Evolutionary conservation across 2,113 vertebrate genomes (phyloP), one percentile per base, ranked within the genome.

Genomic region (Drymodes brunneopygia): DNA sequence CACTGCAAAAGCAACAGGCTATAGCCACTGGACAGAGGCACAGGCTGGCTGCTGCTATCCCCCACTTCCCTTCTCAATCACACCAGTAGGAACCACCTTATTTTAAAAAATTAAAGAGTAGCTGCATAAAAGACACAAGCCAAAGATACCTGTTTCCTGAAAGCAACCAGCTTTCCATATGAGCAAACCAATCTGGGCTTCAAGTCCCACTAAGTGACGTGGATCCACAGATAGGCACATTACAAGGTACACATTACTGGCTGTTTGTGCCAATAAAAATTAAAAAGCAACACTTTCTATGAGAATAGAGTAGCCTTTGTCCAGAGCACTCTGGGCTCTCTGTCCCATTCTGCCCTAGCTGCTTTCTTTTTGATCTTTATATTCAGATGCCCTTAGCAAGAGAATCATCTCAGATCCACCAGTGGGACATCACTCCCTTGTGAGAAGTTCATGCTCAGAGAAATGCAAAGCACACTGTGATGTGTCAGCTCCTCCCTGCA

Each of bases 341-440:
- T 47, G 20, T 31, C 57, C n/a, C 17, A 28, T n/a, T 81, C 54
- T 44, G 7, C 35, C 54, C 12, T 23, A 36, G 33, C 29, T 61
- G 25, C 17, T 77, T 70, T 27, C n/a, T 53, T 50, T 57, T 54
- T 25, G 7, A 45, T 48, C 27, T 31, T 56, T 60, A 28, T 9
- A 42, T 33, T 67, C 71, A 45, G 2, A 3, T 21, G 16, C 21
- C 38, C 29, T 57, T 17, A 60, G 35, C 0, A 0, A 57, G 10
- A 57, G 15, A 38, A 50, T 38, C 18, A 36, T 27, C 31, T 51
- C 45, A 35, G 33, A 64, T 10, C 35, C 53, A 79, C 56, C 31
- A 40, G 5, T n/a, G 31, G 38, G n/a, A 48, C 38, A 42, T 23
- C 14, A 9, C 5, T 75, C 35, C 35, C 42, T 50, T 38, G 28